Evolutionary conservation across 2,888 invertebrate genomes (phyloP), one percentile per base, ranked within the genome.

Genomic region (Liodrosophila aerea): DNA sequence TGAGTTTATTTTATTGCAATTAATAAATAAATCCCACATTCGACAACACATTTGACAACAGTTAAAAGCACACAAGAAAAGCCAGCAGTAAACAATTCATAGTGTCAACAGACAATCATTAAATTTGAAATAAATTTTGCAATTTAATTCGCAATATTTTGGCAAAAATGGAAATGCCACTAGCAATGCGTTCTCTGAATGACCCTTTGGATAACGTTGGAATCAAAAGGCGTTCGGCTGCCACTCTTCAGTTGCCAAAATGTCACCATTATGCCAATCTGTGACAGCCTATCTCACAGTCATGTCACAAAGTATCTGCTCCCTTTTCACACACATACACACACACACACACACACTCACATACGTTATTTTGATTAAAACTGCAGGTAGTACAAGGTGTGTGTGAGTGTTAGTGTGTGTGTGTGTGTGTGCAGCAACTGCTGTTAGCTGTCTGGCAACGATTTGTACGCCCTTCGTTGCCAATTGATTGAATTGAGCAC

Each of bases 401-500:
- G 39, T 51, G 46, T 30, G 30, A 15, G 46, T 36, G 41, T 33
- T 39, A 33, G 51, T 49, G 18, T 37, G 22, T 57, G 39, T 39
- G 52, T 34, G 31, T 37, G 40, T 50, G 40, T 33, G 40, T 47
- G 29, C 47, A 22, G 12, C 11, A 31, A 46, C 45, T 39, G 27
- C 59, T 31, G 36, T 50, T 53, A 57, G 51, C 57, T 67, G 77
- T 61, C 75, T 78, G 56, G 54, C 53, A 69, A 53, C 69, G 69
- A 73, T 72, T 72, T 72, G 69, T 69, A 47, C 72, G 69, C 62
- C 65, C 65, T 66, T 61, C 69, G 65, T 64, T 68, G 67, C 69
- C 81, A 80, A 83, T 80, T 80, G 78, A 80, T 80, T 80, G 78
- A 80, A 80, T 80, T 70, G 78, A 83, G 73, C 76, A 80, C 78